Evolutionary conservation across 2,888 invertebrate species (phyloP), one percentile per base, ranked within the genome.

Genomic region (Leucophenga montana): DNA sequence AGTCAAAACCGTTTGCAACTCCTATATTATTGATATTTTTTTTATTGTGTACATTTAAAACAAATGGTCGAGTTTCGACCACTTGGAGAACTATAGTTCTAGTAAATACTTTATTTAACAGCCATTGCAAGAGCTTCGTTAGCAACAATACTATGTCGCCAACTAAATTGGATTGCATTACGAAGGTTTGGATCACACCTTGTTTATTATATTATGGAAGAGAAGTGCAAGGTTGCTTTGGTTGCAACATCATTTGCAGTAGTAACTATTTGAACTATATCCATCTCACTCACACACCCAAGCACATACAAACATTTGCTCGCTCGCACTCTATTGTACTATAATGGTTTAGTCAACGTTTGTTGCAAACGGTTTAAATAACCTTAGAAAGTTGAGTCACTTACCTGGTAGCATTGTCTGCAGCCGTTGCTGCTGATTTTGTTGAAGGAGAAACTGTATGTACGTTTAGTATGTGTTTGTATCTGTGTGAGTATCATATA

Each of bases 281-380:
- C 14, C 18, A 18, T 50, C 5, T 18, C 1, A 16, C 13, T n/a
- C 16, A 4, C 11, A 48, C 48, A 16, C 48, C 33, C 33, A n/a
- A n/a, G 3, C 33, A 33, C 8, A 33, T 48, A 16, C 48, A n/a
- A n/a, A n/a, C n/a, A n/a, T n/a, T n/a, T n/a, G n/a, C n/a, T n/a
- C n/a, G n/a, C n/a, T n/a, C n/a, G n/a, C n/a, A 50, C 13, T 39
- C 39, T 44, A 11, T 61, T 18, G 44, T 6, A 39, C 61, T 39
- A 61, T 27, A 44, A 13, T 46, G 13, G 22, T 22, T 22, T 18
- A 48, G 39, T 20, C 48, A 46, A 64, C 27, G 22, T 64, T 64
- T 46, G 62, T 46, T 64, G 62, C 46, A 64, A 18, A 18, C 62
- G 48, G 48, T 64, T 48, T 59, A 20, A 64, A 64, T 64, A 64